Base-by-base conservation (phyloP, 2,113 vertebrate genomes). In the Columba livia region DNA sequence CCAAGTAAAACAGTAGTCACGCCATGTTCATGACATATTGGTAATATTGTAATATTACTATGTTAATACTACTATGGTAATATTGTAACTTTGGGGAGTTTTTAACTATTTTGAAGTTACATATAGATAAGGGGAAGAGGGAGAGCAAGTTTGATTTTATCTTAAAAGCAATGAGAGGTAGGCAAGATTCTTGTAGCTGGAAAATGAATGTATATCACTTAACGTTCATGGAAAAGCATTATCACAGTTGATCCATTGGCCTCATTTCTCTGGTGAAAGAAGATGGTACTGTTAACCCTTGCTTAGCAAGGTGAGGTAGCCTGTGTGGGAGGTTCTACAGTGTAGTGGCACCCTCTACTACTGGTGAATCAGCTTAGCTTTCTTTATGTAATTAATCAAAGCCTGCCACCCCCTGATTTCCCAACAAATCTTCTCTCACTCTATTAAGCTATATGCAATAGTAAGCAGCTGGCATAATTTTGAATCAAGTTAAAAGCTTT, bases 301-400 rank as follows among this genome's bases (percentile, higher is more conserved):
- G 42, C 61, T 36, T 64, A 65, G 48, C 24, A 87, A 94, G 92
- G 78, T 67, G 57, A 79, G 75, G 42, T 29, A 95, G 87, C 57
- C 79, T 32, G 61, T 88, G 81, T 94, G 44, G 58, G 85, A 90
- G 75, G 67, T 53, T 95, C 67, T 47, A 42, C 28, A 65, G 13
- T 29, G 15, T 72, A 85, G 93, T 60, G 74, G 47, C 74, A 89
- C 24, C 32, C 62, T 93, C 32, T 79, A 36, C 66, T 93, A 77
- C 54, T 85, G 81, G 48, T 93, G 81, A 96, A 85, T 95, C 81
- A 88, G 48, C 48, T 77, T 60, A 42, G 28, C n/a, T 90, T 90
- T 42, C 65, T 64, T 90, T 66, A 48, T 36, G 38, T n/a, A 65
- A 86, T 57, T 93, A 40, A 24, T 48, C 60, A 72, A 87, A 85